These are phyloP conservation scores for Acanthococcus lagerstroemiae DNA, from an alignment of 2,888 invertebrate genomes.

Conservation along the genomic window DNA sequence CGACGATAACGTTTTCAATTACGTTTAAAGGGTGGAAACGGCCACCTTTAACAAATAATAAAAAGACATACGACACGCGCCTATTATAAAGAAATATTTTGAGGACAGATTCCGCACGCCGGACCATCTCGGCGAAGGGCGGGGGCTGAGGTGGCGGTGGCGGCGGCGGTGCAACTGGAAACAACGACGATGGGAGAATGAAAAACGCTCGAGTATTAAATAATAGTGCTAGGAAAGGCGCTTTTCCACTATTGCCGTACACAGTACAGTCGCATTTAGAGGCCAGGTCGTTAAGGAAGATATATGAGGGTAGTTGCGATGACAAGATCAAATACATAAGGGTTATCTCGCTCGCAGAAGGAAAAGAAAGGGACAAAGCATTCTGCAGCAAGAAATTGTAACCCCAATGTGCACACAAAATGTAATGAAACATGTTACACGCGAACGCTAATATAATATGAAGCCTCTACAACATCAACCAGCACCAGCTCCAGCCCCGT, in stretches of 20 bases:
- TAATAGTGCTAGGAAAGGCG: constrained; percentile 17
- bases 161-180: background rate
- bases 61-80: constrained; percentile 23
- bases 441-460: too few relatives aligned
- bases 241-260: constrained; percentile 6
- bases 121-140: background rate
- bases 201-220: constrained; percentile 31
- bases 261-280: constrained; percentile 17
- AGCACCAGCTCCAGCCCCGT: too few relatives aligned
- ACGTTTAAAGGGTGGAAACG: background rate
- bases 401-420: background rate
- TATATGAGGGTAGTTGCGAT: constrained; percentile 30
- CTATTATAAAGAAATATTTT: constrained; percentile 28
- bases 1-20: background rate
- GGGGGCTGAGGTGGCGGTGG: background rate
- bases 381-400: background rate
- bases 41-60: constrained; percentile 17
- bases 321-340: constrained; percentile 31
- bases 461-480: too few relatives aligned
- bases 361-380: background rate
- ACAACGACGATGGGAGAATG: constrained; percentile 6
- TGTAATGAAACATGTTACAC: constrained; percentile 24
- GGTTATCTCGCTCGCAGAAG: constrained; percentile 14
- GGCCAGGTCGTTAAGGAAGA: constrained; percentile 29
- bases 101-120: constrained; percentile 4